These are phyloP conservation scores for Andrena bucephala DNA, from an alignment of 2,888 invertebrate genomes.

Conservation along the genomic window DNA sequence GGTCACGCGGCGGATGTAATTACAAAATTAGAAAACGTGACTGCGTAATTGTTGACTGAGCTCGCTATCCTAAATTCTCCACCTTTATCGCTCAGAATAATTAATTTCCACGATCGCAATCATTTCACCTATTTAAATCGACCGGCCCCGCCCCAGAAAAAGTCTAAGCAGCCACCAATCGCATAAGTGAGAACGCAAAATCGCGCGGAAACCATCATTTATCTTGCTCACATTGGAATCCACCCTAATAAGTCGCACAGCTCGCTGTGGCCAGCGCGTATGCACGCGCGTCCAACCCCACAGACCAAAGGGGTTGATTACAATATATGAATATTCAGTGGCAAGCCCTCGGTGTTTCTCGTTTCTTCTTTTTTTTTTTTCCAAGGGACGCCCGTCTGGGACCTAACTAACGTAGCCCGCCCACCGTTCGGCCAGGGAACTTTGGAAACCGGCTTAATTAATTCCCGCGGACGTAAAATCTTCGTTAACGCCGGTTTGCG, in stretches of 20 bases:
- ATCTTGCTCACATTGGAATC: conserved; percentile 21
- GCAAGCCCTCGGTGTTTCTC: conserved; percentile 70
- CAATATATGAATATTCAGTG: conserved; percentile 84
- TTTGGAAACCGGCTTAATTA: conserved; percentile 79
- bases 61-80: background rate
- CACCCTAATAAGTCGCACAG: conserved; percentile 41
- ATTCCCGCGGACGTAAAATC: conserved; percentile 80
- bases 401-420: conserved; percentile 47
- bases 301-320: conserved; percentile 80
- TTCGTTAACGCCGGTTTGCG: conserved; percentile 80
- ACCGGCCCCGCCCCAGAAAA: no score
- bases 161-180: no score
- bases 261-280: conserved; percentile 27
- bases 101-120: background rate
- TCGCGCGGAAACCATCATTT: background rate
- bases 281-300: conserved; percentile 52
- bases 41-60: background rate
- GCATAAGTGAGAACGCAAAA: background rate
- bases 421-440: conserved; percentile 65
- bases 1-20: background rate
- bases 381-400: conserved; percentile 57
- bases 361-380: conserved; percentile 63
- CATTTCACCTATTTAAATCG: background rate
- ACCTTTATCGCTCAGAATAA: background rate
- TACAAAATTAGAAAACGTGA: background rate